Evolutionary conservation across 2,888 invertebrate genomes (phyloP).

Genomic region (Nomada ferruginata): DNA sequence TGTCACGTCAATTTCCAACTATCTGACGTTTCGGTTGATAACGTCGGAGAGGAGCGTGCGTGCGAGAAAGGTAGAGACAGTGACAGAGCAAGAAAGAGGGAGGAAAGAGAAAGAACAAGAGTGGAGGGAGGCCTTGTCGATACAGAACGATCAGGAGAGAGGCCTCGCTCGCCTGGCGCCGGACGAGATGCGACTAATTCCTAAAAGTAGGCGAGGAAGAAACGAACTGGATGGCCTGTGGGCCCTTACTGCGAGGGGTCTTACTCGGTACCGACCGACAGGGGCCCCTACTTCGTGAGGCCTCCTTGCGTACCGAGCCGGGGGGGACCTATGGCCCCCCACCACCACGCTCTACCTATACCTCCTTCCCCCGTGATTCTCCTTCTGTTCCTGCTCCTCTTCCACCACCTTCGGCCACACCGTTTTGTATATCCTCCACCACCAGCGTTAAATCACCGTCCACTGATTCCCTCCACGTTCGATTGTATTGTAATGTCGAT

Average conservation of each 20-base stretch:
- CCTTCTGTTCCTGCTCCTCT: constrained; percentile 58
- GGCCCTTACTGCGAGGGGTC: constrained; percentile 83
- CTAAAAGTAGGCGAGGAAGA: constrained; percentile 82
- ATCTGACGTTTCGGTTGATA: constrained; percentile 27
- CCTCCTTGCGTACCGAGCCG: constrained; percentile 66
- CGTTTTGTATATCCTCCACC: constrained; percentile 24
- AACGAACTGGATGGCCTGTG: constrained; percentile 83
- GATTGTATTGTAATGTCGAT: constrained; percentile 7
- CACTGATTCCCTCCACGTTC: constrained; percentile 24
- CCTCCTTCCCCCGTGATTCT: constrained; percentile 56
- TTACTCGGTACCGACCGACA: constrained; percentile 70
- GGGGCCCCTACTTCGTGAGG: constrained; percentile 76
- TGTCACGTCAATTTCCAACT: constrained; percentile 29
- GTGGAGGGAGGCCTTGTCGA: constrained; percentile 46
- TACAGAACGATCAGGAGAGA: constrained; percentile 53
- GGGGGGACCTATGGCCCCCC: constrained; percentile 61
- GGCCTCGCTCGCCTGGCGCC: constrained; percentile 72
- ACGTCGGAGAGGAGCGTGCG: constrained; percentile 20
- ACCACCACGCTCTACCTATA: constrained; percentile 46
- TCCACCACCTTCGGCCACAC: constrained; percentile 42
- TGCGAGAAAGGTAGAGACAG: neutral
- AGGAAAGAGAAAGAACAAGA: constrained; percentile 22
- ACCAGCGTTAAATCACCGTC: constrained; percentile 26
- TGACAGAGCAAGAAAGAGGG: neutral
- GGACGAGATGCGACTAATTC: constrained; percentile 80